Percentiles rank a stretch among this genome's conserved stretches.
These are phyloP conservation scores for Romanomermis culicivorax DNA, from an alignment of 2,888 invertebrate genomes.

Conservation along the genomic window DNA sequence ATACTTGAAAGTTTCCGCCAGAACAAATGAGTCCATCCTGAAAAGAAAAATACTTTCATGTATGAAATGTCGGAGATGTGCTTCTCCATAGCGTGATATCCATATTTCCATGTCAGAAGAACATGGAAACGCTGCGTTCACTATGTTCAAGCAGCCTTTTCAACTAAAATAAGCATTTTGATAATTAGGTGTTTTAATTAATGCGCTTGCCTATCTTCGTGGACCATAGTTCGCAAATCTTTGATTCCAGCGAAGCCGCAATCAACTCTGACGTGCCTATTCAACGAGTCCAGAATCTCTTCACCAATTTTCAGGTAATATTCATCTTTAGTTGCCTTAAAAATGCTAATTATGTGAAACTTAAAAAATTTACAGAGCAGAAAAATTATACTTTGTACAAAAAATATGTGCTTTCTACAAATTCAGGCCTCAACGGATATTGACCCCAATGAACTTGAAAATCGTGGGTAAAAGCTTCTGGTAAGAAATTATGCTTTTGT, in stretches of 20 bases:
- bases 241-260: constrained; percentile 96
- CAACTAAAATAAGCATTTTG: too few relatives aligned
- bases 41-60: constrained; percentile 7
- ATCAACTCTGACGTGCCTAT: constrained; percentile 68
- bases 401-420: constrained; percentile 92
- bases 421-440: constrained; percentile 85
- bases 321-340: constrained; percentile 68
- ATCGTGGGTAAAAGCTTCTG: constrained; percentile 93
- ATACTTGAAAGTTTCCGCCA: constrained; percentile 94
- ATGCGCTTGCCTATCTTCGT: constrained; percentile 48
- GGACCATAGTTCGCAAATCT: constrained; percentile 58
- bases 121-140: too few relatives aligned
- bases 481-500: constrained; percentile 88
- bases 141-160: too few relatives aligned
- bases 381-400: constrained; percentile 51
- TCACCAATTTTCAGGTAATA: constrained; percentile 82
- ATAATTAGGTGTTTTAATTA: too few relatives aligned
- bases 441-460: constrained; percentile 97
- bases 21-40: constrained; percentile 90
- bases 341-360: neutral
- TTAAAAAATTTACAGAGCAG: too few relatives aligned
- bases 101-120: too few relatives aligned
- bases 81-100: too few relatives aligned
- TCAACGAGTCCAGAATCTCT: constrained; percentile 62
- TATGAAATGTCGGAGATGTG: too few relatives aligned